A percentile compares a stretch with the other conserved stretches of the same genome.
phyloP scores from a whole-genome alignment of 2,797 vertebrate species.

The Sebastes hubbsi region DNA sequence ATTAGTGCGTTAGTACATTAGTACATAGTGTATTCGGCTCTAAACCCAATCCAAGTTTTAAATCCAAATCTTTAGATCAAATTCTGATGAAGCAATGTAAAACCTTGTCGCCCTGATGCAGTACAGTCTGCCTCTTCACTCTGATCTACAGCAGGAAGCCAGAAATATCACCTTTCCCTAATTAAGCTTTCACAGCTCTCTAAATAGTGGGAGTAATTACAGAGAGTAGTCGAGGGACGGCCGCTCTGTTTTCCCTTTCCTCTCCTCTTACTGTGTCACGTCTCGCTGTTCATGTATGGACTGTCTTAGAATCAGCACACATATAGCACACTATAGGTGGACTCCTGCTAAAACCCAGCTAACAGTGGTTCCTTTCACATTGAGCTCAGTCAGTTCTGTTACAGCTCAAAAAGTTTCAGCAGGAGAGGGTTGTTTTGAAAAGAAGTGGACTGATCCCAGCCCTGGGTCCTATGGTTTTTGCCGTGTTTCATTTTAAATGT shows the following conservation, averaged over 20 bases:
- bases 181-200: conserved; percentile 39
- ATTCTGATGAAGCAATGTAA: neutral
- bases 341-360: neutral
- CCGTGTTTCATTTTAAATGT: too few species aligned
- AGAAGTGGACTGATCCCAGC: too few species aligned
- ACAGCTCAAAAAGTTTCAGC: too few species aligned
- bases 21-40: neutral
- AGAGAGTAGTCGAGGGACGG: neutral
- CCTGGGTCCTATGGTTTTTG: too few species aligned
- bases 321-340: neutral
- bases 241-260: neutral
- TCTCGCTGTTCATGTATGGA: too few species aligned
- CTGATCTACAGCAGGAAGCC: conserved; percentile 4
- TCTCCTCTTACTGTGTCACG: neutral
- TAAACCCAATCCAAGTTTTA: neutral
- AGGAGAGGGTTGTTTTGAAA: too few species aligned
- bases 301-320: neutral
- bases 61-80: neutral
- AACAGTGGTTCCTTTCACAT: neutral
- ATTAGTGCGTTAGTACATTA: neutral
- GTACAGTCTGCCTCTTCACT: neutral
- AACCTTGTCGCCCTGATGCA: neutral
- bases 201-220: conserved; percentile 37
- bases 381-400: neutral
- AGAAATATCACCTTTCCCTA: conserved; percentile 30